These are phyloP conservation scores for Magallana angulata DNA, from an alignment of 1,140 invertebrate species.

Conservation along the genomic window DNA sequence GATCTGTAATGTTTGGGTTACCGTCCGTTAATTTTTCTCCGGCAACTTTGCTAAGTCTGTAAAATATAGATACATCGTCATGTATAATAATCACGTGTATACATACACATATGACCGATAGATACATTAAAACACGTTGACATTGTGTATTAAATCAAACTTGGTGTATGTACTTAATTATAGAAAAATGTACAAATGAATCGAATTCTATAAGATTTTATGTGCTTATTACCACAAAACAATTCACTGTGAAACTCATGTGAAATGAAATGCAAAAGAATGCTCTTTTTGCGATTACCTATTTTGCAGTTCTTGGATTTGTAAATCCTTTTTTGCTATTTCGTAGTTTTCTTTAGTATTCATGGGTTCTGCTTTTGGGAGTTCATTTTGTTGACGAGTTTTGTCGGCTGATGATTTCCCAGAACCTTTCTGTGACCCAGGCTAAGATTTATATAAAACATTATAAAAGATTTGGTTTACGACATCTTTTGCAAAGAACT, in stretches of 20 bases:
- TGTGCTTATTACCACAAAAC: not conserved
- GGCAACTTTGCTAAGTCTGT: conserved; percentile 50
- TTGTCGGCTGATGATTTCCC: not conserved
- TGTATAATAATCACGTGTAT: not conserved
- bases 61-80: not conserved
- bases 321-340: not conserved
- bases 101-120: not conserved
- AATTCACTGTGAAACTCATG: not conserved
- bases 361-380: not conserved
- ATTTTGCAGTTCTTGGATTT: not conserved
- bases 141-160: too few relatives aligned
- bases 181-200: too few relatives aligned
- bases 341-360: not conserved
- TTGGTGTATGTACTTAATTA: too few relatives aligned
- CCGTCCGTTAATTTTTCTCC: conserved; percentile 17
- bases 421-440: not conserved
- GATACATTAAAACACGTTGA: too few relatives aligned
- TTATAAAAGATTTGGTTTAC: too few relatives aligned
- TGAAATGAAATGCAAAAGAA: not conserved
- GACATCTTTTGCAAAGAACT: too few relatives aligned
- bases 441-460: not conserved
- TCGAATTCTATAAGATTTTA: too few relatives aligned
- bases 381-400: not conserved
- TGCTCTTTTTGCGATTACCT: not conserved
- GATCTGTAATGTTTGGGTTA: conserved; percentile 51